Percentiles rank a stretch among this genome's conserved stretches.
phyloP scores from a whole-genome alignment of 2,888 invertebrate genomes.

The Pseudoips prasinana region DNA sequence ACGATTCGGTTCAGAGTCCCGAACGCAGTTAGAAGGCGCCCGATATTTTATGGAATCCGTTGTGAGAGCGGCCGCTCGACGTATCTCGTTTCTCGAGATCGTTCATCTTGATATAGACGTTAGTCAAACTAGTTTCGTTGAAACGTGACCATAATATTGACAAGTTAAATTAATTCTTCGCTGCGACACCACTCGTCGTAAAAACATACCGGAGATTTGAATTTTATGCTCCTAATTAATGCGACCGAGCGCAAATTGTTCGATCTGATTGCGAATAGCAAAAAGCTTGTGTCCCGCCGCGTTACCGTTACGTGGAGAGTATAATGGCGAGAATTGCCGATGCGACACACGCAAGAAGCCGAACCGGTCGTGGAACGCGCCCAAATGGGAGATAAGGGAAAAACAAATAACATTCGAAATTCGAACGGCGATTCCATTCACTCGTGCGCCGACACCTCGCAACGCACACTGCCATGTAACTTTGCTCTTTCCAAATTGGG shows the following conservation, averaged over 20 bases:
- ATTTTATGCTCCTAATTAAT: slow-evolving; percentile 69
- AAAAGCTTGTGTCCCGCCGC: slow-evolving; percentile 57
- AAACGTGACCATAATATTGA: slow-evolving; percentile 73
- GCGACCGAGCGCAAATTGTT: slow-evolving; percentile 58
- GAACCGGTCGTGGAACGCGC: slow-evolving; percentile 62
- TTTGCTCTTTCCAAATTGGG: slow-evolving; percentile 23
- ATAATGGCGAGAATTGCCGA: slow-evolving; percentile 65
- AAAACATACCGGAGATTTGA: slow-evolving; percentile 53
- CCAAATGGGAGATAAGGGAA: slow-evolving; percentile 64
- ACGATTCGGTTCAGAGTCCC: slow-evolving; percentile 26
- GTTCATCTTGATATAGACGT: slow-evolving; percentile 65
- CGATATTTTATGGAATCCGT: slow-evolving; percentile 66
- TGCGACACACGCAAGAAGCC: slow-evolving; percentile 65
- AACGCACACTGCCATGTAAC: slow-evolving; percentile 27
- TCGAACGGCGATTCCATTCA: slow-evolving; percentile 60
- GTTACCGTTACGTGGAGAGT: slow-evolving; percentile 61
- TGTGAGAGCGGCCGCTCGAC: slow-evolving; percentile 59
- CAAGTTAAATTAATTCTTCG: slow-evolving; percentile 65
- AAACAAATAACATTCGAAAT: slow-evolving; percentile 64
- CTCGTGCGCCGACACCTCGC: slow-evolving; percentile 52
- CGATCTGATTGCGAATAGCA: slow-evolving; percentile 61
- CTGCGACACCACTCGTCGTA: slow-evolving; percentile 46
- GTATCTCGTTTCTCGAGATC: slow-evolving; percentile 72
- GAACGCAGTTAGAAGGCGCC: slow-evolving; percentile 44
- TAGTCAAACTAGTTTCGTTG: slow-evolving; percentile 66